A percentile compares a stretch with the other conserved stretches of the same genome.
Conservation (phyloP, 2,888 invertebrate genomes). For the Netelia fuscicornis region DNA sequence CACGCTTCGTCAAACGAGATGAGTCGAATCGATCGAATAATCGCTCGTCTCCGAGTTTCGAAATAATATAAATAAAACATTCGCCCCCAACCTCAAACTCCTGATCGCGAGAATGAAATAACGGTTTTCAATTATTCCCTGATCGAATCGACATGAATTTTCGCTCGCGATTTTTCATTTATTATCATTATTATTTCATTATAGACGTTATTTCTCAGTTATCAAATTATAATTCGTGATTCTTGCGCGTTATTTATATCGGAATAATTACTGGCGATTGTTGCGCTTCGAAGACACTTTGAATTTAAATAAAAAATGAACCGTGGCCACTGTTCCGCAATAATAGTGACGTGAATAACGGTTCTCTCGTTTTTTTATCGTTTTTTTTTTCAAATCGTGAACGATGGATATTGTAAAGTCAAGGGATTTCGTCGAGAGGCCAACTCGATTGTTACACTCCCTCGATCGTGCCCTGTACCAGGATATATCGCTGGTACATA, state of each 20-base stretch:
- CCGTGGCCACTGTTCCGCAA: background rate
- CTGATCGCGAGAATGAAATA: too few relatives aligned
- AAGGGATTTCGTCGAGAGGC: slow-evolving; percentile 42
- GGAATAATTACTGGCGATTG: too few relatives aligned
- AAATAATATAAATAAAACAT: slow-evolving; percentile 9
- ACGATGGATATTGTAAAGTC: slow-evolving; percentile 39
- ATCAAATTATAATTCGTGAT: too few relatives aligned
- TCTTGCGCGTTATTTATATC: too few relatives aligned
- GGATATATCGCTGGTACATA: slow-evolving; percentile 21
- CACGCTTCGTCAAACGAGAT: slow-evolving; percentile 18
- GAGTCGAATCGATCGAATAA: slow-evolving; percentile 29
- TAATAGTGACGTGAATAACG: slow-evolving; percentile 9
- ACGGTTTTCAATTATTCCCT: too few relatives aligned
- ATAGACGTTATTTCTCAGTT: too few relatives aligned
- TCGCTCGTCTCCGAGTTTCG: background rate
- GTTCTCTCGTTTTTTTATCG: background rate
- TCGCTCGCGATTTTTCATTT: too few relatives aligned
- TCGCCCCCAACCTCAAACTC: background rate
- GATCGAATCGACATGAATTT: too few relatives aligned
- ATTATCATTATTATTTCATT: too few relatives aligned
- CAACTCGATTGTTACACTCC: slow-evolving; percentile 35
- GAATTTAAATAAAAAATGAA: background rate
- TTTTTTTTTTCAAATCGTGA: slow-evolving; percentile 13
- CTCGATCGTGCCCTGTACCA: background rate
- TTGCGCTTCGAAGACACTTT: too few relatives aligned